Conservation (phyloP, 2,888 invertebrate species). For the Acholoe squamosa region DNA sequence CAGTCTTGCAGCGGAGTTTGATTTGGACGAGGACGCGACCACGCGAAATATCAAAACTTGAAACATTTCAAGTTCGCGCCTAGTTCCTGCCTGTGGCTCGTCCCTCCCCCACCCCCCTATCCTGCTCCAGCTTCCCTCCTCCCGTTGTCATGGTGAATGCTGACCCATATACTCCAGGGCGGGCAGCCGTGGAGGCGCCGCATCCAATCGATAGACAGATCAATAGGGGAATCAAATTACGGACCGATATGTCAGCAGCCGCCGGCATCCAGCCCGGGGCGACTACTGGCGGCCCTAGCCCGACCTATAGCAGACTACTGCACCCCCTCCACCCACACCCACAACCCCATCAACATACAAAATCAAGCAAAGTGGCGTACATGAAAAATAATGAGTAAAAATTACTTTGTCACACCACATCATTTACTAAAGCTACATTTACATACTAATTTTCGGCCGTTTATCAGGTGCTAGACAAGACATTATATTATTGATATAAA, state of each 20-base stretch:
- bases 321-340: background rate
- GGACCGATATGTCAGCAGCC: slow-evolving; percentile 48
- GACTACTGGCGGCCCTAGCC: background rate
- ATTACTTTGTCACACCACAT: no score
- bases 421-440: no score
- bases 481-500: no score
- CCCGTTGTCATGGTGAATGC: slow-evolving; percentile 52
- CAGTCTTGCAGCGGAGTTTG: background rate
- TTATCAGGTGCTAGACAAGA: no score
- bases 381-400: no score
- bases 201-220: slow-evolving; percentile 48
- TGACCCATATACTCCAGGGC: slow-evolving; percentile 51
- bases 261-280: background rate
- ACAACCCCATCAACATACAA: background rate
- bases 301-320: background rate
- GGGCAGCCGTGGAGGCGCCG: slow-evolving; percentile 48
- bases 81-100: background rate
- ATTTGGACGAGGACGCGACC: background rate
- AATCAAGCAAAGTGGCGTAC: no score
- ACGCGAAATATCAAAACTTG: background rate
- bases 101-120: background rate
- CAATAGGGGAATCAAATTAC: slow-evolving; percentile 60
- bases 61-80: background rate
- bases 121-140: background rate
- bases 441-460: no score